A percentile compares a stretch with the other conserved stretches of the same genome.
Evolutionary conservation across 2,888 invertebrate species (phyloP).

Genomic region (Noctua pronuba): DNA sequence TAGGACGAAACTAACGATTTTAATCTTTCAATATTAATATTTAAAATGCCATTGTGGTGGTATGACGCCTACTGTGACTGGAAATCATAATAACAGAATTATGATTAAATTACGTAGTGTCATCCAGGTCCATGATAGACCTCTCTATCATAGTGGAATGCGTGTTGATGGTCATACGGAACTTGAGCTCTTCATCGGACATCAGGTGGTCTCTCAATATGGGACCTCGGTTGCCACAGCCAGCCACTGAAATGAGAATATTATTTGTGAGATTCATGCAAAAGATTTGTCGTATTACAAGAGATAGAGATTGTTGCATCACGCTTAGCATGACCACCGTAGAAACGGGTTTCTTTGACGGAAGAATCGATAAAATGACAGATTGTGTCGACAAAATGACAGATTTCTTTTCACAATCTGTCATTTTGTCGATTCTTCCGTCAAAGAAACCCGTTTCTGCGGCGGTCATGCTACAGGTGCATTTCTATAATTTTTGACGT

Average conservation of each 20-base stretch:
- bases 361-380: no score
- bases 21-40: background rate
- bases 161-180: conserved; percentile 78
- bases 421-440: no score
- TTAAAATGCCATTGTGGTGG: background rate
- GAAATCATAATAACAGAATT: background rate
- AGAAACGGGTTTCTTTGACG: no score
- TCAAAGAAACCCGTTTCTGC: no score
- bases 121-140: conserved; percentile 74
- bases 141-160: conserved; percentile 82
- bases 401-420: no score
- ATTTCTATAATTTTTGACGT: no score
- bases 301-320: background rate
- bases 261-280: background rate
- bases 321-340: no score
- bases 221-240: conserved; percentile 85
- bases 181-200: conserved; percentile 83
- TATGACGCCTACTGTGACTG: background rate
- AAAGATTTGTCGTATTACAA: background rate
- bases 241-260: conserved; percentile 80
- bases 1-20: background rate
- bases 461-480: no score
- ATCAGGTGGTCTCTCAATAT: conserved; percentile 78
- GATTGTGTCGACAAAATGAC: no score
- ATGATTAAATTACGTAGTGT: conserved; percentile 50